phyloP scores from a whole-genome alignment of 2,797 vertebrate species.

The Enteromius thamalakanensis region DNA sequence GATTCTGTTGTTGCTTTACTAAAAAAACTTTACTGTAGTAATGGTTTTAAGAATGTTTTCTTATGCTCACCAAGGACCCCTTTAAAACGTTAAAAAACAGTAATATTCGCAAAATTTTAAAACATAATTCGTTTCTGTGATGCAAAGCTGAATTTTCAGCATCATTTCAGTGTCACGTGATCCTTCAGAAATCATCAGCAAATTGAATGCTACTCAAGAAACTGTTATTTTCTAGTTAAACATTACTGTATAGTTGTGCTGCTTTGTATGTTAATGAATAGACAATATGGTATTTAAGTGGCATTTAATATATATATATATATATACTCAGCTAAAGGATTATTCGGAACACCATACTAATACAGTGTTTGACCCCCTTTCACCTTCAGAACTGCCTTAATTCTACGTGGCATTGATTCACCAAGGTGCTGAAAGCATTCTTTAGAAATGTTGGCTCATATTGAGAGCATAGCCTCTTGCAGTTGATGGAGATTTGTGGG shows the following conservation, averaged over 20 bases:
- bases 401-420: no score
- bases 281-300: background rate
- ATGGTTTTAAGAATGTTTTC: background rate
- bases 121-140: background rate
- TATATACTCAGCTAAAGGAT: no score
- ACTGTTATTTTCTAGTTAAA: background rate
- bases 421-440: no score
- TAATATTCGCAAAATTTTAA: background rate
- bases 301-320: background rate
- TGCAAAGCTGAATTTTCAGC: background rate
- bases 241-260: background rate
- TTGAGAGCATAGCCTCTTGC: no score
- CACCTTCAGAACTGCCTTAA: no score
- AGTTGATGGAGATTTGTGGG: no score
- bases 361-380: no score
- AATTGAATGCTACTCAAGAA: background rate
- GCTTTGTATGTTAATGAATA: background rate
- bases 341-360: no score
- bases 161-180: background rate
- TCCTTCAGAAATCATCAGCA: background rate
- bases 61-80: background rate
- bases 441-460: no score
- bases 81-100: background rate
- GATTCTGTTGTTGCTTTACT: background rate
- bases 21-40: background rate